These are phyloP conservation scores for Pachyseris speciosa DNA, from an alignment of 64 coral and sea anemone species.

Conservation along the genomic window DNA sequence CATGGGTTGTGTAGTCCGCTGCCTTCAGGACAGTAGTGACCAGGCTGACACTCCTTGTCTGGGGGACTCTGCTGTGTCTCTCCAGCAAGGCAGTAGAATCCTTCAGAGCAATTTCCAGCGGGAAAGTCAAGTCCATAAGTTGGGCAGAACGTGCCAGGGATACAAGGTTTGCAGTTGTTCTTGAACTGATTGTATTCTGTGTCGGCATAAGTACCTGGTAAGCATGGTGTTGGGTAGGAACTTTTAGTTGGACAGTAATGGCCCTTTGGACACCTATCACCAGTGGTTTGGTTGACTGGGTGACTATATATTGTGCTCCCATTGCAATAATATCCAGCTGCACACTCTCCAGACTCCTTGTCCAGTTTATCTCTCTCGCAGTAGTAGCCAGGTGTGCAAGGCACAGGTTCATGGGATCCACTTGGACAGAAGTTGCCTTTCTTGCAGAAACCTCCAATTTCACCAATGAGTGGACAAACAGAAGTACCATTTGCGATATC, in stretches of 20 bases:
- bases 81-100: conserved; percentile 91
- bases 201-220: conserved; percentile 93
- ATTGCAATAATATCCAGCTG: conserved; percentile 96
- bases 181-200: conserved; percentile 91
- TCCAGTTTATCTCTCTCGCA: conserved; percentile 89
- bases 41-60: conserved; percentile 95
- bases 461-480: conserved; percentile 92
- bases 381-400: conserved; percentile 93
- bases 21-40: conserved; percentile 94
- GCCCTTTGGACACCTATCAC: conserved; percentile 89
- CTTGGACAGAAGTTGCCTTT: conserved; percentile 92
- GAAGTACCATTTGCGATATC: conserved; percentile 85
- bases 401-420: conserved; percentile 82
- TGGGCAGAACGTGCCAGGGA: conserved; percentile 91
- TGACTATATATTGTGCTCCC: conserved; percentile 85
- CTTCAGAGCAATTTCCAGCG: conserved; percentile 91
- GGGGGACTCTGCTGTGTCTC: conserved; percentile 84
- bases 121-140: conserved; percentile 82
- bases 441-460: conserved; percentile 94
- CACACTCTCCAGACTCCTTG: conserved; percentile 83
- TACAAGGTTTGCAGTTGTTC: conserved; percentile 93
- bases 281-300: conserved; percentile 83
- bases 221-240: conserved; percentile 83
- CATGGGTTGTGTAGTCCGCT: conserved; percentile 92
- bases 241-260: conserved; percentile 84